These are phyloP conservation scores for Ennomos erosarius DNA, from an alignment of 2,888 invertebrate genomes.

Conservation along the genomic window DNA sequence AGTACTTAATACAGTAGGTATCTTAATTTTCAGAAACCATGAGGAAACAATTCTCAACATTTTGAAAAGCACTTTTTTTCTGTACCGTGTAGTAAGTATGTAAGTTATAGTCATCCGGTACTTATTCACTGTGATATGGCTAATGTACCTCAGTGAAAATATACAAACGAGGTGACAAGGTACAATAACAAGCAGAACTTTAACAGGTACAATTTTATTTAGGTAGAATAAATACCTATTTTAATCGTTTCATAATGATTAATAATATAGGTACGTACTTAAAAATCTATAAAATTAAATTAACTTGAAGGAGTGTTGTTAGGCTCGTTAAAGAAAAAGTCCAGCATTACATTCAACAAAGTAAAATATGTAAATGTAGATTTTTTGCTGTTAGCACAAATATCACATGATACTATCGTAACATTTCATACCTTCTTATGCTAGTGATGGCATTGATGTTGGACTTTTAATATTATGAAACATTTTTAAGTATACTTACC, in stretches of 20 bases:
- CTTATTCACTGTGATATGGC: not conserved
- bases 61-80: conserved; percentile 1
- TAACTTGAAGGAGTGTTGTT: conserved; percentile 19
- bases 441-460: conserved; percentile 8
- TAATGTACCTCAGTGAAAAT: conserved; percentile 5
- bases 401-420: conserved; percentile 26
- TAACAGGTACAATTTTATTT: conserved; percentile 4
- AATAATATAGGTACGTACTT: conserved; percentile 27
- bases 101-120: not conserved
- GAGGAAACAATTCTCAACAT: not conserved
- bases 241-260: conserved; percentile 11
- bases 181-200: conserved; percentile 16
- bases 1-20: too few species aligned
- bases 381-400: conserved; percentile 7
- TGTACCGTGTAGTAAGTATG: too few species aligned
- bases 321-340: conserved; percentile 34
- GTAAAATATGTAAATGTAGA: conserved; percentile 21
- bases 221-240: conserved; percentile 17
- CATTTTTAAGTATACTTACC: too few species aligned
- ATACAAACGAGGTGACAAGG: conserved; percentile 8
- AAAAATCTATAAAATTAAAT: conserved; percentile 52
- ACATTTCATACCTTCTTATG: conserved; percentile 8
- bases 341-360: conserved; percentile 32
- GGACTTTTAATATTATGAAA: not conserved
- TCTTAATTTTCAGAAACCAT: not conserved